Evolutionary conservation across 2,797 vertebrate genomes (phyloP).

Genomic region (Arctocebus calabarensis): DNA sequence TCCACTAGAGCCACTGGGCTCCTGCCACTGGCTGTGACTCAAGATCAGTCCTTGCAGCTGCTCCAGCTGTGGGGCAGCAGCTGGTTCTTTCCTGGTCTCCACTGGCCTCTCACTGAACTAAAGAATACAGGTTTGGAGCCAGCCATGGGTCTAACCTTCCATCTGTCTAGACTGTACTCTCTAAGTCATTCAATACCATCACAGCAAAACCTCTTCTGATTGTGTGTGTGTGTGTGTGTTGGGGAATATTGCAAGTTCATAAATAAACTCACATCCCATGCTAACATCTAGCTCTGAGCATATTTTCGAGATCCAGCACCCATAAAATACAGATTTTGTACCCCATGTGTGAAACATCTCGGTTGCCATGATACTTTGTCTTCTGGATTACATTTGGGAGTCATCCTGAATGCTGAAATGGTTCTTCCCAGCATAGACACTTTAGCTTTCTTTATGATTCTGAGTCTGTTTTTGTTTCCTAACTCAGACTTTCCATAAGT

Average conservation of each 20-base stretch:
- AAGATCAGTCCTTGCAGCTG: constrained; percentile 3
- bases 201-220: not conserved
- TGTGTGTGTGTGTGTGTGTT: not conserved
- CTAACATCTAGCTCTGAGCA: not conserved
- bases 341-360: not conserved
- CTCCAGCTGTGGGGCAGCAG: not conserved
- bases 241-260: not conserved
- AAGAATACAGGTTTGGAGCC: not conserved
- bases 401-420: not conserved
- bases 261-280: not conserved
- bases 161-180: not conserved
- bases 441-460: not conserved
- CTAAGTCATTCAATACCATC: not conserved
- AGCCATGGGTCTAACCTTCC: not conserved
- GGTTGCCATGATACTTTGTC: not conserved
- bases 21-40: not conserved
- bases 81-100: not conserved
- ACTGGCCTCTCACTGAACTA: constrained; percentile 16
- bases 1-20: not conserved
- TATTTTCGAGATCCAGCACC: not conserved
- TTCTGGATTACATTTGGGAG: not conserved
- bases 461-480: not conserved
- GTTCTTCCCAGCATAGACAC: not conserved
- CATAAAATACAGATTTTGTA: not conserved
- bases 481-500: not conserved